Base-by-base conservation (phyloP, 2,888 invertebrate genomes). In the Diaphora mendica region DNA sequence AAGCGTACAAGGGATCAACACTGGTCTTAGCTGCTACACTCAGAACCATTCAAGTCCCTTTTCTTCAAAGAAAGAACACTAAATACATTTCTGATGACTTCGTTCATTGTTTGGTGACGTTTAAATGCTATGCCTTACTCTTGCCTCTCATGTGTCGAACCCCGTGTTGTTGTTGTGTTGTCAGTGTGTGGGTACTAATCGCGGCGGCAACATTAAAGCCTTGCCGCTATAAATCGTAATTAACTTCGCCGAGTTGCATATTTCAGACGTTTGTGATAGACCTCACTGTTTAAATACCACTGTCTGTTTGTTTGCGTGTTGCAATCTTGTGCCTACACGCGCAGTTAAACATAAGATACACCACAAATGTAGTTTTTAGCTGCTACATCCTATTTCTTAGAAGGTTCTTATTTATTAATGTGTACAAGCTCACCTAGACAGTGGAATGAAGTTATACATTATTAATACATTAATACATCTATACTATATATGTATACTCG, bases 151-250 rank as follows among this genome's bases (percentile, higher is more conserved):
- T 13, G 55, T 13, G 26, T 26, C 55, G 30, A 30, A 3, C 15
- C 62, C 2, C 5, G 26, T 26, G 62, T 30, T 26, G 59, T n/a
- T 59, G 59, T 59, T 59, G 44, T 15, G 13, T 44, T 44, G 30
- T 11, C 30, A 17, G 30, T 26, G 62, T 62, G 62, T 62, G 62
- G 62, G 62, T 62, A 26, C 15, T 59, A 17, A 62, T 20, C 11
- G 64, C 44, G 42, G n/a, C 64, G 67, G 73, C 42, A 23, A 65
- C 69, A 69, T 69, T 26, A 69, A 65, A 73, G 55, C 8, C 11
- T n/a, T 33, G 20, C 11, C 59, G 39, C 26, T 51, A 42, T 73
- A 55, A 73, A 73, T 68, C 39, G 51, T 69, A 69, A 69, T 69
- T 70, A 73, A 39, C 51, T 73, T 64, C 44, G 13, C 20, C 48